Evolutionary conservation across 2,113 vertebrate species (phyloP).

Genomic region (Lepus europaeus): DNA sequence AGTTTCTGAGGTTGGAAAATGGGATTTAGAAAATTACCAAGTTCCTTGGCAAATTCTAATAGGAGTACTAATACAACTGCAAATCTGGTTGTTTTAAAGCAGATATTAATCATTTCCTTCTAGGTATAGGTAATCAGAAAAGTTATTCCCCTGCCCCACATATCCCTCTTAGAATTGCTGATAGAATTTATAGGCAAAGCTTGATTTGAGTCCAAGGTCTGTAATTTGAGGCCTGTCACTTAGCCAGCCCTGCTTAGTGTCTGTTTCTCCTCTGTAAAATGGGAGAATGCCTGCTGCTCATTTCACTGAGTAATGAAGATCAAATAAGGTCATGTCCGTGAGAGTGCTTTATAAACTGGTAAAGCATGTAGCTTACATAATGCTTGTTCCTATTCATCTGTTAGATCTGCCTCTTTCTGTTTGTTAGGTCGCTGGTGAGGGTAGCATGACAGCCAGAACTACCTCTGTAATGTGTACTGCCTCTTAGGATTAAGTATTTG

Average conservation of each 20-base stretch:
- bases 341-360: conserved; percentile 10
- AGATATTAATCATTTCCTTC: neutral
- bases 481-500: neutral
- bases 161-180: neutral
- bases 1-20: neutral
- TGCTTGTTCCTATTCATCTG: neutral
- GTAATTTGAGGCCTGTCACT: neutral
- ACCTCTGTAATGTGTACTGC: neutral
- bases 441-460: neutral
- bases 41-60: neutral
- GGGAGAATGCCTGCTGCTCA: neutral
- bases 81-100: conserved; percentile 19
- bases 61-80: neutral
- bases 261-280: neutral
- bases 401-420: neutral
- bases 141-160: neutral
- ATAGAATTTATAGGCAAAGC: conserved; percentile 23
- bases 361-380: conserved; percentile 29
- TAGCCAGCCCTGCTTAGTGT: neutral
- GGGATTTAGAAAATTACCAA: neutral
- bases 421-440: neutral
- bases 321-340: neutral
- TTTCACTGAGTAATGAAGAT: conserved; percentile 13
- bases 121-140: conserved; percentile 12
- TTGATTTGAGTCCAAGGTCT: neutral